Base-by-base conservation (phyloP, 2,888 invertebrate species). In the Drosophila hamatofila region DNA sequence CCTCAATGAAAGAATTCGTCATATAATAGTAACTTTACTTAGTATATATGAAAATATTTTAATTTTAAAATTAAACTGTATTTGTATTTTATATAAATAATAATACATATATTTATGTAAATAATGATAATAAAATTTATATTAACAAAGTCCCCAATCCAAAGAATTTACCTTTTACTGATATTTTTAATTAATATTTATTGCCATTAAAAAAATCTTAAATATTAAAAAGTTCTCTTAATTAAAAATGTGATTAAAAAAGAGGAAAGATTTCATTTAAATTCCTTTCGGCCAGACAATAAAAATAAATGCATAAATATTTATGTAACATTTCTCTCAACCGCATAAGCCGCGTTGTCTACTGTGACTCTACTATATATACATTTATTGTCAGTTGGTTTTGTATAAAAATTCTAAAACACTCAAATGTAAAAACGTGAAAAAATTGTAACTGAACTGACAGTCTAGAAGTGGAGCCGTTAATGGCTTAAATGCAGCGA, bases 401-500 rank as follows among this genome's bases (percentile, higher is more conserved):
- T 33, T 41, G 30, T 25, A 33, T 44, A 48, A 52, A 77, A 72
- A 72, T 63, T 66, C 73, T 72, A 75, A 78, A 67, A 58, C 46
- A 61, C 41, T 72, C 46, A 52, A 71, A 64, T 61, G 51, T 48
- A 44, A 60, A 54, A 54, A 2, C 2, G 16, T 21, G 8, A 21
- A 49, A 33, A 74, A 79, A 70, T 16, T 16, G 66, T 49, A 27
- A 41, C 46, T 33, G n/a, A 27, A 41, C 46, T 33, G n/a, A 30
- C 37, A 54, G 58, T 60, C 66, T 61, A 42, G 66, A 70, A 79
- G 77, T 66, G 18, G 39, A 71, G 63, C 63, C 63, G 77, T 75
- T 79, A 79, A 80, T 71, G 81, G 78, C 65, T 66, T 55, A 67
- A 81, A 74, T 70, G 78, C 72, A 81, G 64, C 73, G 54, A 60